Percentiles rank a stretch among this genome's conserved stretches.
Evolutionary conservation across 1,140 invertebrate genomes (phyloP).

Genomic region (Thaumetopoea pityocampa): DNA sequence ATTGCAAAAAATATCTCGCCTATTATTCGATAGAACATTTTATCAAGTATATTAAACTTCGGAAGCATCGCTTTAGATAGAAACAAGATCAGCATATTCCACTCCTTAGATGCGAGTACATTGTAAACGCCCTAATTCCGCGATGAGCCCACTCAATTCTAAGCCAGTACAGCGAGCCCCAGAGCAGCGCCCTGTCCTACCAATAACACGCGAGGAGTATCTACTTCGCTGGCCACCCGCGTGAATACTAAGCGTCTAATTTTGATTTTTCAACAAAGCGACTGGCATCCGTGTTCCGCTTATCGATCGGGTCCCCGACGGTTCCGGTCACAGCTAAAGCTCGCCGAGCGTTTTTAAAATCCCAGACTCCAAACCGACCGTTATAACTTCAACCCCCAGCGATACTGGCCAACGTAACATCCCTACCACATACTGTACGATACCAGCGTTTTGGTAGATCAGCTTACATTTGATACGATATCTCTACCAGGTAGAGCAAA

Average conservation of each 20-base stretch:
- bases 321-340: constrained; percentile 60
- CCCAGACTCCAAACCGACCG: constrained; percentile 49
- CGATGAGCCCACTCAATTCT: constrained; percentile 1
- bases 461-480: constrained; percentile 48
- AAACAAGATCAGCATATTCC: too few relatives aligned
- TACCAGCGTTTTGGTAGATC: constrained; percentile 30
- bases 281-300: constrained; percentile 49
- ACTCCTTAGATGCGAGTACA: too few relatives aligned
- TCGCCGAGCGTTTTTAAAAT: constrained; percentile 59
- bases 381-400: constrained; percentile 20
- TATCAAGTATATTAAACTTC: too few relatives aligned
- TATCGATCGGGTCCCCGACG: constrained; percentile 58
- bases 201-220: constrained; percentile 28
- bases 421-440: constrained; percentile 16
- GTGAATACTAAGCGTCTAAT: constrained; percentile 67
- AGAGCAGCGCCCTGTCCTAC: constrained; percentile 21
- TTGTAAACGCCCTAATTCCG: too few relatives aligned
- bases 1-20: too few relatives aligned
- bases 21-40: too few relatives aligned
- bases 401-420: constrained; percentile 22
- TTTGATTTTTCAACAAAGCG: constrained; percentile 67
- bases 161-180: constrained; percentile 1
- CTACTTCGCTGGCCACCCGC: constrained; percentile 32
- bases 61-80: too few relatives aligned
- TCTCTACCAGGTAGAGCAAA: constrained; percentile 64